Evolutionary conservation across 2,797 vertebrate species (phyloP), one percentile per base, ranked within the genome.

Genomic region (Anas bahamensis): DNA sequence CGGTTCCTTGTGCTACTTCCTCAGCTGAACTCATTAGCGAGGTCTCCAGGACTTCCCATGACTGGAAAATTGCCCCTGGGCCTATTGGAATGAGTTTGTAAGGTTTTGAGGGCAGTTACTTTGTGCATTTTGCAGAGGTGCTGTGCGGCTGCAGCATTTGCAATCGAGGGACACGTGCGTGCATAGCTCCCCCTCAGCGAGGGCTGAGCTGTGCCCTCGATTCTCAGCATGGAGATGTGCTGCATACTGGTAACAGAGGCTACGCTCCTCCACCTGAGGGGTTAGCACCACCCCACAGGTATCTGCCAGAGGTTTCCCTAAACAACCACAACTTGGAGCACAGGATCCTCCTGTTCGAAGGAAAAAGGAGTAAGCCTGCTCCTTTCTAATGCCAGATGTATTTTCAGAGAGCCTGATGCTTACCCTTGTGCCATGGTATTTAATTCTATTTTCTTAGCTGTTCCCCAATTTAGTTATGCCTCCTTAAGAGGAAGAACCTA

Each of bases 91-190:
- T 41, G 70, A 94, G 75, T 85, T 52, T 55, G 82, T 37, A 89
- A 53, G 86, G 86, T 94, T 95, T 95, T 85, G 84, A 96, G 87
- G 91, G 87, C 90, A 96, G 86, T 76, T 96, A 61, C 83, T 88
- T 12, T 41, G 92, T 35, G 86, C 65, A 24, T 86, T 91, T 94
- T 9, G 23, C 50, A 69, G 12, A 69, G 75, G 83, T 7, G 17
- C 88, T 10, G 63, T 3, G 31, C 0, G 0, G 53, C 77, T 44
- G 69, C 86, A 79, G 77, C 23, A 56, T 24, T 9, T 74, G 66
- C 19, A 17, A 17, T 2, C 8, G 1, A 13, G 63, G 64, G 66
- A 33, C 35, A 5, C 10, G 60, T 12, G 68, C 0, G 0, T 26
- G 72, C 35, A 46, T 74, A n/a, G 0, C 46, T 17, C 2, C 8